phyloP scores from a whole-genome alignment of 2,797 vertebrate genomes.

The Arrhamphus sclerolepis region DNA sequence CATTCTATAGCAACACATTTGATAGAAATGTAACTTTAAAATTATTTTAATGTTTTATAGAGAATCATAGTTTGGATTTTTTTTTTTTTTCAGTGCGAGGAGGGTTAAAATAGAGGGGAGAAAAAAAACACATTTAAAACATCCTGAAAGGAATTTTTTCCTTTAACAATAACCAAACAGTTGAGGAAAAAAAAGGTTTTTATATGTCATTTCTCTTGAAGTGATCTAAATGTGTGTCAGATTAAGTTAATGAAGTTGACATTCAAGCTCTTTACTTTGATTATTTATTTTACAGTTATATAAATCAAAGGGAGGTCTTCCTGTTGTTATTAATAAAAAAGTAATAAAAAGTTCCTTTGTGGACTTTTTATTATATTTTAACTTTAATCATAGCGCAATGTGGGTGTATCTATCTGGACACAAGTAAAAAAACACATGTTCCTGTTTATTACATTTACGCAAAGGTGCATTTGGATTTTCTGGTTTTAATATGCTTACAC shows the following conservation, averaged over 20 bases:
- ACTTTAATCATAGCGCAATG: constrained; percentile 7
- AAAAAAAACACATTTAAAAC: too few relatives aligned
- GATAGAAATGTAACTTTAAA: neutral
- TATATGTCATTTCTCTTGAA: too few relatives aligned
- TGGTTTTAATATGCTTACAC: neutral
- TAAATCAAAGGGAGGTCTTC: neutral
- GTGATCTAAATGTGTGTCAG: too few relatives aligned
- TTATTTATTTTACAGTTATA: neutral
- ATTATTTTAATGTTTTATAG: neutral
- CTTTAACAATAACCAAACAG: too few relatives aligned
- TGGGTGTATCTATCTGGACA: constrained; percentile 4
- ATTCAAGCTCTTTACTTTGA: neutral
- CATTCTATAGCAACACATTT: neutral
- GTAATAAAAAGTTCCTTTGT: too few relatives aligned
- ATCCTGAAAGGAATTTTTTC: too few relatives aligned
- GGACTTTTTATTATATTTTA: too few relatives aligned
- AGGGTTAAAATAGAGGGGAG: too few relatives aligned
- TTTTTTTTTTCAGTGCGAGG: too few relatives aligned
- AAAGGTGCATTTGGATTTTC: neutral
- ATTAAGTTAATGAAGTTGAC: too few relatives aligned
- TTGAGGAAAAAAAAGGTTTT: too few relatives aligned
- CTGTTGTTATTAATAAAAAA: neutral
- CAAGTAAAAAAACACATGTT: constrained; percentile 5
- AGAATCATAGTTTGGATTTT: too few relatives aligned
- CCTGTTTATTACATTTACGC: constrained; percentile 4